Evolutionary conservation across 2,888 invertebrate genomes (phyloP).

Genomic region (Parthenolecanium corni): DNA sequence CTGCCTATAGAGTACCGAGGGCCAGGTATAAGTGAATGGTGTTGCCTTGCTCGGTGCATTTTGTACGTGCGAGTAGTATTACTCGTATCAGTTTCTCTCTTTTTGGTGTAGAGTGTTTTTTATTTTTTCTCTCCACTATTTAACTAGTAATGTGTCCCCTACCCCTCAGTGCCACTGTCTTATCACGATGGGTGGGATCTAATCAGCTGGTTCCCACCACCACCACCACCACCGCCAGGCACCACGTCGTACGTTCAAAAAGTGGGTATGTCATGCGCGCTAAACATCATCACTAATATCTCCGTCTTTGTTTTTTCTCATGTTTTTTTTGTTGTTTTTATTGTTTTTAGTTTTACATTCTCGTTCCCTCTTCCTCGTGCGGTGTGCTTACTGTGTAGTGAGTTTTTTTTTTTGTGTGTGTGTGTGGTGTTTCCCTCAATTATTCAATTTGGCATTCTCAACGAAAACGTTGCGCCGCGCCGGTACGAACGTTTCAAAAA

Average conservation of each 20-base stretch:
- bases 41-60: no score
- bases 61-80: no score
- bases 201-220: conserved; percentile 26
- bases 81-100: no score
- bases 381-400: no score
- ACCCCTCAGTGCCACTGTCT: conserved; percentile 1
- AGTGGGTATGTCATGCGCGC: conserved; percentile 23
- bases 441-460: conserved; percentile 21
- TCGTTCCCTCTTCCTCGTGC: no score
- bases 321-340: not conserved
- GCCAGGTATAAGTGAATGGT: no score
- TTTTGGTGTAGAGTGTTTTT: no score
- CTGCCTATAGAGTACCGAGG: no score
- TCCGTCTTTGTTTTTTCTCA: conserved; percentile 11
- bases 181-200: conserved; percentile 25
- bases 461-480: conserved; percentile 15
- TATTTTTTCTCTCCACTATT: no score
- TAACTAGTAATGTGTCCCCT: no score
- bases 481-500: not conserved
- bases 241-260: not conserved
- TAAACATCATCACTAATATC: conserved; percentile 19
- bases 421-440: not conserved
- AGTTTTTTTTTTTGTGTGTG: no score
- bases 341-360: not conserved
- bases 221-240: no score